Percentiles rank a stretch among this genome's conserved stretches.
Conservation (phyloP, 2,888 invertebrate species). For the Pristionchus entomophagus region DNA sequence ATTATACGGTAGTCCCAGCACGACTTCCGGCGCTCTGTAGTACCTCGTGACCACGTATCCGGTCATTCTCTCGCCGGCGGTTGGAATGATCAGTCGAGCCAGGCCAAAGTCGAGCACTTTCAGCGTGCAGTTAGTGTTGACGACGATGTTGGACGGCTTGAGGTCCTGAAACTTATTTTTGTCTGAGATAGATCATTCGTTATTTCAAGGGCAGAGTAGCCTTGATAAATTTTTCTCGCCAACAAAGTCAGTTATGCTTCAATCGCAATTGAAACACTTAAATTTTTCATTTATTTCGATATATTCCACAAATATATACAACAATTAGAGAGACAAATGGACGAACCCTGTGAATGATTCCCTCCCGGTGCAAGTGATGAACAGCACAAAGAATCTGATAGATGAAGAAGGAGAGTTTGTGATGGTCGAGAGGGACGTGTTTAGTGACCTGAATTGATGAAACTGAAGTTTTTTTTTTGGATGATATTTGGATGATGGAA, state of each 20-base stretch:
- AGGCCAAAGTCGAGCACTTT: constrained; percentile 95
- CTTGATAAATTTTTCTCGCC: no score
- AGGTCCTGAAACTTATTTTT: not conserved
- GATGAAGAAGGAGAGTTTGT: not conserved
- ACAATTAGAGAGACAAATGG: no score
- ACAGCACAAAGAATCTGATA: constrained; percentile 32
- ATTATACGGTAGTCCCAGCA: constrained; percentile 90
- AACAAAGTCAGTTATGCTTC: no score
- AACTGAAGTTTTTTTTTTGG: not conserved
- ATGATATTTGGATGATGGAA: no score
- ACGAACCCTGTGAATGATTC: not conserved
- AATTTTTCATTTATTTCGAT: no score
- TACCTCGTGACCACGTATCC: constrained; percentile 90
- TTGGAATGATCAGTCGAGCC: constrained; percentile 86
- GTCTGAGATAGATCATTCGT: no score
- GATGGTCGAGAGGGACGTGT: not conserved
- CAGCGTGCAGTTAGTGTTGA: not conserved
- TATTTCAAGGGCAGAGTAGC: no score
- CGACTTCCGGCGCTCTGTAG: constrained; percentile 96
- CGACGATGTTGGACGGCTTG: constrained; percentile 34
- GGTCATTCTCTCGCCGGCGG: constrained; percentile 90
- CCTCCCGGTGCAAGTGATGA: not conserved
- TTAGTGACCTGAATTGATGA: not conserved
- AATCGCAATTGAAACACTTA: no score
- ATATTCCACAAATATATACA: no score